phyloP scores from a whole-genome alignment of 1,140 invertebrate species.

The Conus betulinus region DNA sequence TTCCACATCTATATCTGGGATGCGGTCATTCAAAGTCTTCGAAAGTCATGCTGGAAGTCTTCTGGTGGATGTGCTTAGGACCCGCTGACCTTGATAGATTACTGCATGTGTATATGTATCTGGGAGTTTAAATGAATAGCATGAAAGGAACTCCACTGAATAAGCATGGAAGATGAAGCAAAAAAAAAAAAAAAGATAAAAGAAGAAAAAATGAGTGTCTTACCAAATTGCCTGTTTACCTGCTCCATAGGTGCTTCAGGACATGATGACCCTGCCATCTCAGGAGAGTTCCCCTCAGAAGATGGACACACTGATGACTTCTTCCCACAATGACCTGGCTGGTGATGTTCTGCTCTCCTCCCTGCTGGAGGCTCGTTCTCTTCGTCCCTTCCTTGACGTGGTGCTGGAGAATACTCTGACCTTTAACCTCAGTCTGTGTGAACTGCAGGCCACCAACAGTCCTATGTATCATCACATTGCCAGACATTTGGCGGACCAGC shows the following conservation, averaged over 20 bases:
- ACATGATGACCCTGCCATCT: constrained; percentile 43
- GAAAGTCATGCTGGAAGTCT: too few species aligned
- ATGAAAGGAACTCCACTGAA: too few species aligned
- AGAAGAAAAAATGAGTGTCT: too few species aligned
- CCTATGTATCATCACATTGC: constrained; percentile 61
- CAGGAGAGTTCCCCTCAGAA: constrained; percentile 41
- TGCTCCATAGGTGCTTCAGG: constrained; percentile 47
- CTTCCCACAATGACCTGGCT: constrained; percentile 44
- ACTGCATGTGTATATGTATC: too few species aligned
- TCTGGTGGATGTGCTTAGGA: too few species aligned
- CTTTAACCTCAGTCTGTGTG: constrained; percentile 86
- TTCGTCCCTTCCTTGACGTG: constrained; percentile 78
- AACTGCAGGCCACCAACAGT: constrained; percentile 78
- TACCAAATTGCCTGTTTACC: too few species aligned
- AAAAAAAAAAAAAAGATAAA: too few species aligned
- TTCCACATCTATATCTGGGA: too few species aligned
- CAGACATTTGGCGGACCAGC: constrained; percentile 69
- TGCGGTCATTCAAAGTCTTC: too few species aligned
- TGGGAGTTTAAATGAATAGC: too few species aligned
- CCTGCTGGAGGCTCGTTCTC: constrained; percentile 41
- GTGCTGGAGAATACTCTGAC: constrained; percentile 87
- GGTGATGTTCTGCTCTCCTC: constrained; percentile 57
- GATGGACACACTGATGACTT: constrained; percentile 36
- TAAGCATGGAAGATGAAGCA: too few species aligned
- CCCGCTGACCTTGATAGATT: too few species aligned